A percentile compares a stretch with the other conserved stretches of the same genome.
phyloP scores from a whole-genome alignment of 1,140 invertebrate genomes.

The Protaetia brevitarsis region DNA sequence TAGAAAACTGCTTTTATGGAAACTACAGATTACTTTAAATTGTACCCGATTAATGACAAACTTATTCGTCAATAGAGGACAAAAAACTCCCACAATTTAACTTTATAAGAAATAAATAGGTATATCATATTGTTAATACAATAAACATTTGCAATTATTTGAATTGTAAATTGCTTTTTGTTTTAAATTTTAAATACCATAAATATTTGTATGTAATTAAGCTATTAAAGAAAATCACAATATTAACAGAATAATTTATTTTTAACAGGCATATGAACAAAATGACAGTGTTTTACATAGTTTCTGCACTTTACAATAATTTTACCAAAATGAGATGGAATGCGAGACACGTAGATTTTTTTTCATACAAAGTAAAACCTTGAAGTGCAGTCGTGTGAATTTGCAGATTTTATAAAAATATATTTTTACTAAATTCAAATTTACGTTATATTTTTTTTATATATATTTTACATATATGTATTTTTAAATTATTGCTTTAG shows the following conservation, averaged over 20 bases:
- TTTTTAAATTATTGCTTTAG: slow-evolving; percentile 23
- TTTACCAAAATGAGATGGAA: slow-evolving; percentile 30
- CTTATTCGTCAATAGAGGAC: too few relatives aligned
- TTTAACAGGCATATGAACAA: slow-evolving; percentile 23
- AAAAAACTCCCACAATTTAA: too few relatives aligned
- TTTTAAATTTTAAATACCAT: neutral
- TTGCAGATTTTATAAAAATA: slow-evolving; percentile 25
- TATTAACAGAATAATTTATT: slow-evolving; percentile 23
- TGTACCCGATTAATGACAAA: too few relatives aligned
- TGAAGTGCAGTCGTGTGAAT: slow-evolving; percentile 18
- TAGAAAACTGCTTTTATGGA: too few relatives aligned
- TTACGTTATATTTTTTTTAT: slow-evolving; percentile 30
- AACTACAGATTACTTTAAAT: too few relatives aligned
- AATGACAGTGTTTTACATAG: neutral
- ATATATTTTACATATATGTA: slow-evolving; percentile 39
- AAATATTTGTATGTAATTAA: neutral
- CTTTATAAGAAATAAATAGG: too few relatives aligned
- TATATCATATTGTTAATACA: too few relatives aligned
- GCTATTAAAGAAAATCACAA: neutral
- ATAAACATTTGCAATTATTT: too few relatives aligned
- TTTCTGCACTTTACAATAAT: slow-evolving; percentile 10
- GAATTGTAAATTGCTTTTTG: slow-evolving; percentile 11
- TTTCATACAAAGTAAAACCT: slow-evolving; percentile 23
- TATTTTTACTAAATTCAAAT: slow-evolving; percentile 30
- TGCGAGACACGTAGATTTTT: slow-evolving; percentile 36